phyloP scores from a whole-genome alignment of 53 echinoderm and acorn worm genomes.

The Paracentrotus lividus region DNA sequence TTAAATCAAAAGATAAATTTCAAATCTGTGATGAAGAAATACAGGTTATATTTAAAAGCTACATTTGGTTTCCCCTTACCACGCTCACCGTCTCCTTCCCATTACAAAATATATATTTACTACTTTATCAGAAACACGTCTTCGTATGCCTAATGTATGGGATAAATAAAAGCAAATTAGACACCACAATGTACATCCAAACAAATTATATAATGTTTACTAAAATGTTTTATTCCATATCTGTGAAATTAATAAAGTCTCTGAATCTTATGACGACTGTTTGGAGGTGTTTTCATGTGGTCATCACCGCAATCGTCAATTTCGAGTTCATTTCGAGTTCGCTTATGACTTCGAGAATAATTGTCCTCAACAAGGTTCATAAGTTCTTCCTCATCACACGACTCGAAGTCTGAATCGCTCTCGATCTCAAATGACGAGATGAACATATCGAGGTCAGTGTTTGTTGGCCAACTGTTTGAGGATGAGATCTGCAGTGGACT shows the following conservation, averaged over 20 bases:
- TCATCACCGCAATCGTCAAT: neutral
- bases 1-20: too few relatives aligned
- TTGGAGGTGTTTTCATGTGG: conserved; percentile 11
- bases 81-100: too few relatives aligned
- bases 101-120: too few relatives aligned
- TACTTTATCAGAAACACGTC: too few relatives aligned
- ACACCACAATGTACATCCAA: neutral
- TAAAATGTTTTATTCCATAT: neutral
- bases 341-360: neutral
- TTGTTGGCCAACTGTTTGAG: neutral
- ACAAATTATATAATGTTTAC: neutral
- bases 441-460: neutral
- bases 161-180: neutral
- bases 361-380: conserved; percentile 8
- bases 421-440: neutral
- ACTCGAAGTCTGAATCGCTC: neutral
- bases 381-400: conserved; percentile 34
- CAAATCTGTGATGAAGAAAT: too few relatives aligned
- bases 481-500: neutral
- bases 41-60: too few relatives aligned
- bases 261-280: conserved; percentile 21
- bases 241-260: neutral
- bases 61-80: too few relatives aligned
- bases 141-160: too few relatives aligned
- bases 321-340: conserved; percentile 16